phyloP scores from a whole-genome alignment of 2,113 vertebrate species.

The Mirza zaza region DNA sequence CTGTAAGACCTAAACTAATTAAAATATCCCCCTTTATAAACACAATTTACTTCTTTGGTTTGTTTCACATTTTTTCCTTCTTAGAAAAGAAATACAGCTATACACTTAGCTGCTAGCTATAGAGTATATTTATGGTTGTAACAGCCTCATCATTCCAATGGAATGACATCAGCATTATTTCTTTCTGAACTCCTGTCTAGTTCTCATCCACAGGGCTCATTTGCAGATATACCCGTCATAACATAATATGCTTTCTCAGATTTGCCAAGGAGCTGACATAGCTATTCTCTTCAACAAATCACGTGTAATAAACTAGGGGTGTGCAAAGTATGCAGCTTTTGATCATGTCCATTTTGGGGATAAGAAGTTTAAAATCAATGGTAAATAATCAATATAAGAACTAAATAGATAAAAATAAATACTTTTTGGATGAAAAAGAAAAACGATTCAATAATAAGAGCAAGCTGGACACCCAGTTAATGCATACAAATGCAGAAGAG shows the following conservation, averaged over 20 bases:
- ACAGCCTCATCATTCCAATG: conserved; percentile 82
- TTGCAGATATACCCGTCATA: conserved; percentile 78
- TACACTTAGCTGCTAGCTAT: conserved; percentile 81
- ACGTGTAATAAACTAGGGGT: conserved; percentile 18
- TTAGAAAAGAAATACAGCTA: conserved; percentile 79
- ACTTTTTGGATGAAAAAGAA: conserved; percentile 7
- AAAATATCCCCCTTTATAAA: conserved; percentile 81
- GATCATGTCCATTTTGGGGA: background rate
- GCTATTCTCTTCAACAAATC: conserved; percentile 69
- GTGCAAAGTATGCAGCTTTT: background rate
- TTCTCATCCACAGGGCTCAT: conserved; percentile 75
- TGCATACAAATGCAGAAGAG: background rate
- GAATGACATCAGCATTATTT: conserved; percentile 81
- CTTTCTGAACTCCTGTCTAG: conserved; percentile 70
- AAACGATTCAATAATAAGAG: background rate
- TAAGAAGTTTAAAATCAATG: conserved; percentile 10
- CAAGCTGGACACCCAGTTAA: background rate
- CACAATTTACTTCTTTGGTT: conserved; percentile 79
- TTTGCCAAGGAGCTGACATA: conserved; percentile 68
- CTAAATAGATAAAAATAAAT: conserved; percentile 16
- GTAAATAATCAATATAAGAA: background rate
- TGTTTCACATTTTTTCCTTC: conserved; percentile 82
- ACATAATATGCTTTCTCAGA: conserved; percentile 78
- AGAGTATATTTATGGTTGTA: conserved; percentile 82
- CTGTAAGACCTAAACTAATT: conserved; percentile 83